Evolutionary conservation across 2,797 vertebrate genomes (phyloP), one percentile per base, ranked within the genome.

Genomic region (Anabacerthia variegaticeps): DNA sequence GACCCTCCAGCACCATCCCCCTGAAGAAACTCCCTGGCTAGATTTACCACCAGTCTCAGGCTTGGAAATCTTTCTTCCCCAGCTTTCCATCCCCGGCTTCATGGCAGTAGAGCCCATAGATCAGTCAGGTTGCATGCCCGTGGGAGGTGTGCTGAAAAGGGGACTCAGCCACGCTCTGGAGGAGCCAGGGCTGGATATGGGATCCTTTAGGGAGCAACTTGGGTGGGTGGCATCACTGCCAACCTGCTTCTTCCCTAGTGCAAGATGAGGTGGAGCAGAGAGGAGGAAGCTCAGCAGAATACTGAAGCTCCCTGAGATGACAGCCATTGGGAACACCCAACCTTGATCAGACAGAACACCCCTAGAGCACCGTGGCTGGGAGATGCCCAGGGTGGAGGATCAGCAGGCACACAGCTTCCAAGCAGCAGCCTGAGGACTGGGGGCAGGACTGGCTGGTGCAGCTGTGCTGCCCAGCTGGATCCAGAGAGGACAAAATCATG

Each of bases 91-190:
- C 2, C 9, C 24, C 5, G 2, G 32, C 24, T 74, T 68, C 26
- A 5, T 3, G 5, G 41, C 58, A 77, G 84, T 23, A 7, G 22
- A 77, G 61, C 71, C 59, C 37, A 3, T n/a, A 43, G 43, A 14
- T 3, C 10, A 30, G 41, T 43, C 37, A 39, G 48, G 73, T 44
- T 92, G 66, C 19, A 8, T 21, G 41, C 30, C 41, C 0, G 0
- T 18, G 46, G 17, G 2, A 28, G 18, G 10, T 5, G 41, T 17
- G 26, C 11, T 2, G 30, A 19, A 51, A 36, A 55, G 10, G 9
- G 11, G n/a, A 46, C 41, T 69, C 0, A 0, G 65, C 69, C 8
- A 1, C 4, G 1, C 19, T 19, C 43, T 34, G 44, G 24, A 10
- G 49, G 34, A 74, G 37, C 44, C 77, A 43, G 52, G 13, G 22